Conservation (phyloP, 2,888 invertebrate genomes). For the Steinernema scapterisci region DNA sequence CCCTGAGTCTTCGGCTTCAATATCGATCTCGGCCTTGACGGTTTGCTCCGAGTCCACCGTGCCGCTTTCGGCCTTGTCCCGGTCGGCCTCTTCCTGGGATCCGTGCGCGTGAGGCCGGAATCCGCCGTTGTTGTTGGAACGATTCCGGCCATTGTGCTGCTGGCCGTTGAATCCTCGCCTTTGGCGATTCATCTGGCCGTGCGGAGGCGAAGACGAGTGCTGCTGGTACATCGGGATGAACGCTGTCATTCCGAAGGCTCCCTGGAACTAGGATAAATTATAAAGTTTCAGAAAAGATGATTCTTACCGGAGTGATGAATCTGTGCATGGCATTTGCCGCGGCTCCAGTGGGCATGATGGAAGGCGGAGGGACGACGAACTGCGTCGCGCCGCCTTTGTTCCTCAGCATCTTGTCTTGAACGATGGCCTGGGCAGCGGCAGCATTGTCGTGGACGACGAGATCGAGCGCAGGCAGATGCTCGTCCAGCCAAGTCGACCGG, state of each 20-base stretch:
- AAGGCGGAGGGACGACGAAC: constrained; percentile 22
- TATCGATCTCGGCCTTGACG: not conserved
- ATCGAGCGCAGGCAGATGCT: constrained; percentile 7
- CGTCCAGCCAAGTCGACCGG: constrained; percentile 18
- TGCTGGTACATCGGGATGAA: constrained; percentile 25
- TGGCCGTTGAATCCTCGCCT: constrained; percentile 1
- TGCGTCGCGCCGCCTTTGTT: not conserved
- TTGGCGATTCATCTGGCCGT: not conserved
- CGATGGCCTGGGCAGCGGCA: not conserved
- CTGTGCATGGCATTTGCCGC: not conserved
- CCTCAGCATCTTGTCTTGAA: constrained; percentile 21
- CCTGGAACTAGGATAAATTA: not conserved
- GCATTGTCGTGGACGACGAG: constrained; percentile 25
- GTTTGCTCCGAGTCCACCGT: constrained; percentile 1
- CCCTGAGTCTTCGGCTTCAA: not conserved
- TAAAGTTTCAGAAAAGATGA: not conserved
- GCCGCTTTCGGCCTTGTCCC: not conserved
- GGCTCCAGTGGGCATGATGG: not conserved
- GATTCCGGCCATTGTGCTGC: too few species aligned
- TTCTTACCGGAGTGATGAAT: constrained; percentile 13
- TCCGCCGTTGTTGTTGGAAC: not conserved
- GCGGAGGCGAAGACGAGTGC: constrained; percentile 7
- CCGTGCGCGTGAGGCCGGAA: not conserved
- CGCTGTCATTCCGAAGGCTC: constrained; percentile 10
- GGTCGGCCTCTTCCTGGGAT: not conserved